These are phyloP conservation scores for Puntigrus tetrazona DNA, from an alignment of 2,113 vertebrate species.

Conservation along the genomic window DNA sequence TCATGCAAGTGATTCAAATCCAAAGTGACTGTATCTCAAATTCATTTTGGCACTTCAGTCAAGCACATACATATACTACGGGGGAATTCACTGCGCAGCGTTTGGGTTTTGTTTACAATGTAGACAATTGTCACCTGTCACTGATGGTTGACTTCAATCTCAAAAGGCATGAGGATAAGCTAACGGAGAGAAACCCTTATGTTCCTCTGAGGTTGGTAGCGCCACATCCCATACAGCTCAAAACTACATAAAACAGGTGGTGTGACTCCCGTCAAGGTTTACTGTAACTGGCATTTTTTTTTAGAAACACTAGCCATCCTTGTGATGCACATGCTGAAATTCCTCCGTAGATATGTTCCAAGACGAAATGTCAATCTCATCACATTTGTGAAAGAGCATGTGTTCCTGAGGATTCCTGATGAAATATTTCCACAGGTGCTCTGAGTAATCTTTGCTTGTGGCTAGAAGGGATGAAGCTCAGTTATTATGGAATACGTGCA, in stretches of 20 bases:
- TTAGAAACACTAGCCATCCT: neutral
- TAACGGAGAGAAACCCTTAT: neutral
- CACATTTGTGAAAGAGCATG: neutral
- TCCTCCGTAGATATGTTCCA: neutral
- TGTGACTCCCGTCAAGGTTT: neutral
- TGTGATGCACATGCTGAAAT: neutral
- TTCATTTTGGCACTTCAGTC: neutral
- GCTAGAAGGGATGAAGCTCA: too few relatives aligned
- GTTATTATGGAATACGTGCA: neutral
- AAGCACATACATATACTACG: neutral
- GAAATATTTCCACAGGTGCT: constrained; percentile 1
- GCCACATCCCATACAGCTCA: neutral
- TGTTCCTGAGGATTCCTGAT: neutral
- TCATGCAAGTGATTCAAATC: neutral
- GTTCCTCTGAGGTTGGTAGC: neutral
- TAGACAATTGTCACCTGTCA: neutral
- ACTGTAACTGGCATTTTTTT: neutral
- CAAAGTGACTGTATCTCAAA: neutral
- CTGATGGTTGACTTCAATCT: neutral
- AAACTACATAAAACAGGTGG: neutral
- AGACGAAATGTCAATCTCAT: neutral
- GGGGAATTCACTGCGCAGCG: neutral
- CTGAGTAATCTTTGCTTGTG: neutral
- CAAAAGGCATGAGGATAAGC: neutral
- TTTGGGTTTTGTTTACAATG: neutral